Conservation (phyloP, 2,888 invertebrate species). For the Mesochorus sp. region DNA sequence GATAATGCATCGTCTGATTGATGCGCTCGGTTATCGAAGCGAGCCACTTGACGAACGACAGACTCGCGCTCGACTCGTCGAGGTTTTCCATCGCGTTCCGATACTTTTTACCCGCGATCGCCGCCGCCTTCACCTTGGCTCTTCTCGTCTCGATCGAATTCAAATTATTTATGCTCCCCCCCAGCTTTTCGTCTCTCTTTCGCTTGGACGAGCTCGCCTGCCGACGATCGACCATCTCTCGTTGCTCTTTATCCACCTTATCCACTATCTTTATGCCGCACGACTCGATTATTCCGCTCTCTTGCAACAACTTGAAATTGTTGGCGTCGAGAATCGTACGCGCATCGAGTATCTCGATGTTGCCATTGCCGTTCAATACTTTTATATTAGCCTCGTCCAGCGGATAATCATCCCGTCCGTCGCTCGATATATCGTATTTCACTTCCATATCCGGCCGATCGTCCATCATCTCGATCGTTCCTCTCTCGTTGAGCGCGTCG, state of each 20-base stretch:
- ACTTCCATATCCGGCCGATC: constrained; percentile 71
- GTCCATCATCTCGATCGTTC: constrained; percentile 73
- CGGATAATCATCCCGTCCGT: constrained; percentile 72
- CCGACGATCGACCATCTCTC: constrained; percentile 19
- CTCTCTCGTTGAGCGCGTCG: no score
- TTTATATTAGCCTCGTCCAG: constrained; percentile 74
- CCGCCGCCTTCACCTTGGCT: constrained; percentile 73
- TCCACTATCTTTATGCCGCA: constrained; percentile 68
- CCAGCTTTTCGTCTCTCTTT: constrained; percentile 75
- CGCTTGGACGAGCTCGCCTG: constrained; percentile 70
- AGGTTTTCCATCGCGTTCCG: constrained; percentile 73
- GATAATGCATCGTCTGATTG: constrained; percentile 89
- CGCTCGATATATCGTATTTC: constrained; percentile 73
- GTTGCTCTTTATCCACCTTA: constrained; percentile 39
- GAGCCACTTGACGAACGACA: constrained; percentile 88
- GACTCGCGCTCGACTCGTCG: constrained; percentile 77
- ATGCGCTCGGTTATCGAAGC: constrained; percentile 90
- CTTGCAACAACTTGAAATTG: constrained; percentile 73
- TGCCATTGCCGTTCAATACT: constrained; percentile 71
- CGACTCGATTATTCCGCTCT: constrained; percentile 66
- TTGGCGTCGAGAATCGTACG: constrained; percentile 73
- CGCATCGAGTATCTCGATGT: constrained; percentile 73
- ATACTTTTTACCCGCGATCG: constrained; percentile 75
- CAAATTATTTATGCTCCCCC: constrained; percentile 71
- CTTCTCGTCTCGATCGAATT: constrained; percentile 76